Conservation (phyloP, 2,888 invertebrate genomes). For the Drosophila meridiana region DNA sequence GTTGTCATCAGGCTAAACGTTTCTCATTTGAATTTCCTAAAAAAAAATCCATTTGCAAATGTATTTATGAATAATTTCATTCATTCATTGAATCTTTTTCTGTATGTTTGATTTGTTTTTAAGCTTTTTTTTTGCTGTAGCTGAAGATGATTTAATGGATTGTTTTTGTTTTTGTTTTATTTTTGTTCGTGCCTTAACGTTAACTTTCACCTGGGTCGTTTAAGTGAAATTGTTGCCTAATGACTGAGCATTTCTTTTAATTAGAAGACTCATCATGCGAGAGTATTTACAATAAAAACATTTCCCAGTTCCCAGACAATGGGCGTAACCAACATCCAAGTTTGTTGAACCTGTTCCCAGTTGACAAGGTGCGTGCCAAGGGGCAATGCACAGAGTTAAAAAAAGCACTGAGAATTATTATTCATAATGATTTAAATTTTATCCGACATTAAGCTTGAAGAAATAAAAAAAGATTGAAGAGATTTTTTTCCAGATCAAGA, state of each 20-base stretch:
- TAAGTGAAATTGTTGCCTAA: conserved; percentile 76
- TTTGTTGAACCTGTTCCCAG: conserved; percentile 56
- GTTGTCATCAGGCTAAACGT: conserved; percentile 8
- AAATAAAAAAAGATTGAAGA: conserved; percentile 42
- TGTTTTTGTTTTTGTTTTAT: conserved; percentile 30
- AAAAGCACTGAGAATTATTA: conserved; percentile 20
- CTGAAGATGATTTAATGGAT: conserved; percentile 60
- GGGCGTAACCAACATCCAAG: conserved; percentile 48
- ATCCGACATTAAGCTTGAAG: conserved; percentile 45
- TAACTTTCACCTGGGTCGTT: conserved; percentile 71
- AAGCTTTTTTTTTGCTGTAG: conserved; percentile 44
- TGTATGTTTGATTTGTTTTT: conserved; percentile 43
- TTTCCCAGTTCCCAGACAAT: conserved; percentile 34
- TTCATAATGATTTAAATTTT: conserved; percentile 32
- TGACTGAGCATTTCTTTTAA: conserved; percentile 77
- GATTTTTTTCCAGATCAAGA: conserved; percentile 22
- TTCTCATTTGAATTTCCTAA: conserved; percentile 34
- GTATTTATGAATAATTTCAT: conserved; percentile 15
- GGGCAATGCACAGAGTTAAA: conserved; percentile 29
- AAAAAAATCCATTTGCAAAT: conserved; percentile 24
- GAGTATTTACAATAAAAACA: conserved; percentile 51
- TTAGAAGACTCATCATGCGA: conserved; percentile 68
- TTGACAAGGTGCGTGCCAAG: conserved; percentile 57
- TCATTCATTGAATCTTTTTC: conserved; percentile 23
- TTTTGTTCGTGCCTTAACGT: conserved; percentile 19